Conservation (phyloP, 2,888 invertebrate species). For the Matsumyia berberina region DNA sequence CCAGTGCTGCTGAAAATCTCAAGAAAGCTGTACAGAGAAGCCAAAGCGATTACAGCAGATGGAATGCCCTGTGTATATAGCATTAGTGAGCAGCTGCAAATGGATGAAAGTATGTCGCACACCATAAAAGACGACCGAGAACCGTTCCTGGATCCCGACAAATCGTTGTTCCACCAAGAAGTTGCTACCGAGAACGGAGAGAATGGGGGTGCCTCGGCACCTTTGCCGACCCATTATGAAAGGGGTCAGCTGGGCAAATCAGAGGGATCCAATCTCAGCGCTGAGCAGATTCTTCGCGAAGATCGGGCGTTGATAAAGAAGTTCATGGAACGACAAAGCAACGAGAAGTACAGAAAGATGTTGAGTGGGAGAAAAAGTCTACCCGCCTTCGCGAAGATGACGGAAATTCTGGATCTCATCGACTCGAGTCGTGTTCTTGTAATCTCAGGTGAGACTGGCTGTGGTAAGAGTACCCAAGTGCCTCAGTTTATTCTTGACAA, state of each 20-base stretch:
- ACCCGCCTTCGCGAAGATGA: conserved; percentile 90
- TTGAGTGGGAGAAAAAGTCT: conserved; percentile 87
- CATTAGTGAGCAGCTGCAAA: conserved; percentile 89
- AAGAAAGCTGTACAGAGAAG: conserved; percentile 88
- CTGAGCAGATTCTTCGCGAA: conserved; percentile 86
- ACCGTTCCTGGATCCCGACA: conserved; percentile 85
- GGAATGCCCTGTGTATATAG: conserved; percentile 90
- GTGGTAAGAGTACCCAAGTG: conserved; percentile 95
- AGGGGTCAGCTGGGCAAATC: conserved; percentile 86
- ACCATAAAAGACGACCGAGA: conserved; percentile 86
- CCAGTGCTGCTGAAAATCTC: conserved; percentile 88
- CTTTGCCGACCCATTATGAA: conserved; percentile 87
- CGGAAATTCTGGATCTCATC: conserved; percentile 88
- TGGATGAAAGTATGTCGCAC: conserved; percentile 87
- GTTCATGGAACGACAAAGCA: conserved; percentile 87
- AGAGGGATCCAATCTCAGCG: conserved; percentile 85
- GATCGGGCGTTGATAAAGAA: conserved; percentile 87
- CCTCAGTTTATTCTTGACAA: conserved; percentile 97
- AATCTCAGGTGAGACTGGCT: conserved; percentile 93
- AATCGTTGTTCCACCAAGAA: conserved; percentile 87
- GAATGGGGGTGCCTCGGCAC: conserved; percentile 81
- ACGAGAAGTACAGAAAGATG: conserved; percentile 88
- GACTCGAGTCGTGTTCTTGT: conserved; percentile 87
- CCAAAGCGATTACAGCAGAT: conserved; percentile 87
- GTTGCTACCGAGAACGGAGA: conserved; percentile 77